Percentiles rank a stretch among this genome's conserved stretches.
Conservation (phyloP, 2,888 invertebrate genomes). For the Mimachlamys varia region DNA sequence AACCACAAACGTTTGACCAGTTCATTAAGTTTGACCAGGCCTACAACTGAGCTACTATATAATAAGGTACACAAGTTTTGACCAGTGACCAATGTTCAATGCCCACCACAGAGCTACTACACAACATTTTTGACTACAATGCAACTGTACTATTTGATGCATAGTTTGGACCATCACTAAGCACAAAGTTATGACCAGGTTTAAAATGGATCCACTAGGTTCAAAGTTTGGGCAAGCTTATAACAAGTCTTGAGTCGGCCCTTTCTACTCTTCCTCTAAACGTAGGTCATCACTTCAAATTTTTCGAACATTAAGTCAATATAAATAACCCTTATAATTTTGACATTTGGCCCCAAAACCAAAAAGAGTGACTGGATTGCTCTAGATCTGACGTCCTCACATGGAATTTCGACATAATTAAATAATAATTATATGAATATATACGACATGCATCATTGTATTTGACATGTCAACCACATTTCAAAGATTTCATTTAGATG, state of each 20-base stretch:
- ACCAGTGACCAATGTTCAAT: too few species aligned
- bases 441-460: neutral
- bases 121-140: too few species aligned
- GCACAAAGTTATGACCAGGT: too few species aligned
- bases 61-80: too few species aligned
- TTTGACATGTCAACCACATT: neutral
- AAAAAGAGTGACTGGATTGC: neutral
- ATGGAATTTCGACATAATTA: neutral
- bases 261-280: neutral
- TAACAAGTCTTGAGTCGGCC: too few species aligned
- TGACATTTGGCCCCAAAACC: conserved; percentile 24
- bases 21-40: too few species aligned
- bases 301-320: neutral
- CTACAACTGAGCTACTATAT: too few species aligned
- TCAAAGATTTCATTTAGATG: neutral
- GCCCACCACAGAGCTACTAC: too few species aligned
- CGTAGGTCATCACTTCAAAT: neutral
- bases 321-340: neutral
- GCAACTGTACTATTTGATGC: too few species aligned
- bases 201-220: too few species aligned
- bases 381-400: neutral
- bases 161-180: too few species aligned
- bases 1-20: neutral
- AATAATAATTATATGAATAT: neutral
- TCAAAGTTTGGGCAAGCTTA: too few species aligned